Conservation (phyloP, 2,888 invertebrate species). For the Iphiclides podalirius region DNA sequence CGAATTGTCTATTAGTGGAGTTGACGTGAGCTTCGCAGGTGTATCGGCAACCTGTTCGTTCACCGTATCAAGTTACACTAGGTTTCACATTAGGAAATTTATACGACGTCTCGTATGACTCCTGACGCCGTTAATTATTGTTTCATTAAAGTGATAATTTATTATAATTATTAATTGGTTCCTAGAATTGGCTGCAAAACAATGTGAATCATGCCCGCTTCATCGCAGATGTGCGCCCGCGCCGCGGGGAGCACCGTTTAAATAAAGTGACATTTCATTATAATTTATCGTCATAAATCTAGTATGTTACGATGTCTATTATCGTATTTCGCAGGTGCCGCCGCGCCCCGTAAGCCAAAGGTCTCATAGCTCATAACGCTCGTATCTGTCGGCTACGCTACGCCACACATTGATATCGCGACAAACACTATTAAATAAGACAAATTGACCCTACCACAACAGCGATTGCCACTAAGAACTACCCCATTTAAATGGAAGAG, state of each 20-base stretch:
- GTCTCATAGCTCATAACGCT: constrained; percentile 52
- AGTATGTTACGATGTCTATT: constrained; percentile 58
- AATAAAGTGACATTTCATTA: constrained; percentile 75
- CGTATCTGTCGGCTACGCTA: constrained; percentile 27
- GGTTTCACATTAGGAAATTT: constrained; percentile 79
- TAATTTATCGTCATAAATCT: constrained; percentile 68
- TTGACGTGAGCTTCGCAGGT: constrained; percentile 64
- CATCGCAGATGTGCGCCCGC: constrained; percentile 52
- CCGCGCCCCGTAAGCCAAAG: constrained; percentile 48
- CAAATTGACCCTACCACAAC: constrained; percentile 15
- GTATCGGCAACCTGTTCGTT: constrained; percentile 62
- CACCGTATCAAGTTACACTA: constrained; percentile 68
- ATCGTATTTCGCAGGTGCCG: constrained; percentile 54
- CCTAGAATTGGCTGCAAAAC: constrained; percentile 73
- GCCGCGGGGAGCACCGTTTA: constrained; percentile 65
- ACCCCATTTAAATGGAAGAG: no score
- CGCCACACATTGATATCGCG: not conserved
- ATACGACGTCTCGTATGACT: constrained; percentile 75
- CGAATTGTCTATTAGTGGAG: constrained; percentile 61
- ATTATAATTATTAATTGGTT: constrained; percentile 72
- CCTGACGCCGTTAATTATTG: constrained; percentile 72
- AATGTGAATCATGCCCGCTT: constrained; percentile 68
- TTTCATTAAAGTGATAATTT: constrained; percentile 73
- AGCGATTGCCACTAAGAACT: constrained; percentile 6
- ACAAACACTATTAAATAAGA: constrained; percentile 7